Conservation (phyloP, 2,888 invertebrate species). For the Drosophila lacicola region DNA sequence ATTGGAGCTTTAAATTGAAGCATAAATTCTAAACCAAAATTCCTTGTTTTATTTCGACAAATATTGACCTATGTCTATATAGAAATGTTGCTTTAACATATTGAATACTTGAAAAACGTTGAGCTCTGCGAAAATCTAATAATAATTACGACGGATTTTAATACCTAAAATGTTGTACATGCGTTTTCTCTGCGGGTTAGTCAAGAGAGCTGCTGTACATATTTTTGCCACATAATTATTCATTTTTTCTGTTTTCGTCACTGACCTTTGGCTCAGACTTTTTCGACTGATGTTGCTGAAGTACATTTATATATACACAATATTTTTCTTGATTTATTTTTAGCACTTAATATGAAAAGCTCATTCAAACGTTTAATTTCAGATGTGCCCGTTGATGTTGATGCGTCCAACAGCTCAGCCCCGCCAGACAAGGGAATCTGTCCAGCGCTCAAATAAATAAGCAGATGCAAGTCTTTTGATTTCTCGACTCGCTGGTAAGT, state of each 20-base stretch:
- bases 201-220: neutral
- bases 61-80: no score
- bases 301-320: constrained; percentile 13
- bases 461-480: constrained; percentile 49
- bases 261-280: constrained; percentile 54
- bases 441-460: constrained; percentile 35
- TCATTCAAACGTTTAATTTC: constrained; percentile 52
- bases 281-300: constrained; percentile 33
- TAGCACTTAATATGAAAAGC: constrained; percentile 61
- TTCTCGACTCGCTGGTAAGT: constrained; percentile 4
- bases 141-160: constrained; percentile 10
- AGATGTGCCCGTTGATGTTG: constrained; percentile 6
- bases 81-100: no score
- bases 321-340: constrained; percentile 56
- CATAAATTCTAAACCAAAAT: no score
- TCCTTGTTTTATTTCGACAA: no score
- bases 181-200: no score
- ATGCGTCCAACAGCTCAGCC: neutral
- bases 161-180: neutral
- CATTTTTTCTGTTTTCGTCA: constrained; percentile 28
- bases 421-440: constrained; percentile 12
- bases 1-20: no score
- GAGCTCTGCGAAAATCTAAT: constrained; percentile 1
- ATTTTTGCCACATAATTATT: constrained; percentile 19
- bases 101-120: neutral